Percentiles rank a stretch among this genome's conserved stretches.
phyloP scores from a whole-genome alignment of 1,140 invertebrate species.

The Tetramorium simillimum region DNA sequence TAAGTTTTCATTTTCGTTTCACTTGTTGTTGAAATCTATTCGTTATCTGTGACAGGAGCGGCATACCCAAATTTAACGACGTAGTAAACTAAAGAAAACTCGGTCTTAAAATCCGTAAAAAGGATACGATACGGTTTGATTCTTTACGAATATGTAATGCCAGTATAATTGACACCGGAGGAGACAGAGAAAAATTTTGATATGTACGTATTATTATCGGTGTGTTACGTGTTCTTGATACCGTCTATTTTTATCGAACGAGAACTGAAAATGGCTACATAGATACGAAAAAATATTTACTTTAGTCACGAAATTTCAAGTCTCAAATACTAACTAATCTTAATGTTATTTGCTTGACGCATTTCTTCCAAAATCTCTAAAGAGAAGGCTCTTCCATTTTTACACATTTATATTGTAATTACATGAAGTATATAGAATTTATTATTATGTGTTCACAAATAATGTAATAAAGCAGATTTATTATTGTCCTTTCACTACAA shows the following conservation, averaged over 20 bases:
- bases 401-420: background rate
- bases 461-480: background rate
- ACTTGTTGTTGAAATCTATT: background rate
- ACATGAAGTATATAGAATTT: background rate
- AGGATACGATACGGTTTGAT: background rate
- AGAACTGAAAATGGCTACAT: background rate
- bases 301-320: background rate
- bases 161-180: background rate
- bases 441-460: background rate
- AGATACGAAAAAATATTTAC: background rate
- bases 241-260: slow-evolving; percentile 12
- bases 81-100: background rate
- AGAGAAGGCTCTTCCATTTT: background rate
- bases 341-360: background rate
- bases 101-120: background rate
- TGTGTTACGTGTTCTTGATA: slow-evolving; percentile 5
- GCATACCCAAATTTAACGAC: background rate
- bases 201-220: background rate
- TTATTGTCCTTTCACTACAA: background rate
- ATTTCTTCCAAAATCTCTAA: background rate
- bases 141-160: background rate
- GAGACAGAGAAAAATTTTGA: background rate
- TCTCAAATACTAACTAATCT: background rate
- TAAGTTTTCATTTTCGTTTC: slow-evolving; percentile 9
- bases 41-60: background rate